Conservation (phyloP, 2,113 vertebrate genomes). For the Saccopteryx bilineata region DNA sequence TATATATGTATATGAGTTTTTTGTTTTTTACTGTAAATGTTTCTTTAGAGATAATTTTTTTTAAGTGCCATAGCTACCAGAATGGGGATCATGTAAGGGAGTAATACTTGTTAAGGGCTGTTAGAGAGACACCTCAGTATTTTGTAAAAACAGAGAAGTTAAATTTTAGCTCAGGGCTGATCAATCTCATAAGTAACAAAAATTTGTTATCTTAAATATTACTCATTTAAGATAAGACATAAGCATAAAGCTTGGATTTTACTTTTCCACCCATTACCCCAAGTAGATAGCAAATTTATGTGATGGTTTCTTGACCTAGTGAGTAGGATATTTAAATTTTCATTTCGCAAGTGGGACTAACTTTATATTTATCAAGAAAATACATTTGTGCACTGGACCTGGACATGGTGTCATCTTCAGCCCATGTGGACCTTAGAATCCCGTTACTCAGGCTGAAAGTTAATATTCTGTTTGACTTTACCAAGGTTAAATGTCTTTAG, state of each 20-base stretch:
- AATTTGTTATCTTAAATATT: not conserved
- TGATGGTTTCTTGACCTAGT: not conserved
- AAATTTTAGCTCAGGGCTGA: not conserved
- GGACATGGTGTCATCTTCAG: rapidly evolving
- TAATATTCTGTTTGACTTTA: not conserved
- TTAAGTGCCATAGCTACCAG: not conserved
- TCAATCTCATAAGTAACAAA: not conserved
- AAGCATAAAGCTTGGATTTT: not conserved
- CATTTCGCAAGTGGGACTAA: not conserved
- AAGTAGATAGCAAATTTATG: not conserved
- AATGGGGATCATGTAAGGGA: not conserved
- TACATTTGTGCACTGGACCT: not conserved
- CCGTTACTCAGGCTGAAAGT: rapidly evolving
- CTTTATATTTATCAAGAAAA: not conserved
- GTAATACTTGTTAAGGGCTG: not conserved
- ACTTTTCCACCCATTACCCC: not conserved
- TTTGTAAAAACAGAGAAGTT: not conserved
- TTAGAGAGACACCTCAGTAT: not conserved
- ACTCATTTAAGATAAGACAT: not conserved
- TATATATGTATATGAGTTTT: not conserved
- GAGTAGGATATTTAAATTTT: not conserved
- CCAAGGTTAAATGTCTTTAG: not conserved
- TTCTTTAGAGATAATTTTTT: not conserved
- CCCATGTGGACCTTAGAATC: not conserved
- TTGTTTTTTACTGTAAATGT: not conserved